A percentile compares a stretch with the other conserved stretches of the same genome.
Conservation (phyloP, 2,113 vertebrate genomes). For the Ceyx margarethae region DNA sequence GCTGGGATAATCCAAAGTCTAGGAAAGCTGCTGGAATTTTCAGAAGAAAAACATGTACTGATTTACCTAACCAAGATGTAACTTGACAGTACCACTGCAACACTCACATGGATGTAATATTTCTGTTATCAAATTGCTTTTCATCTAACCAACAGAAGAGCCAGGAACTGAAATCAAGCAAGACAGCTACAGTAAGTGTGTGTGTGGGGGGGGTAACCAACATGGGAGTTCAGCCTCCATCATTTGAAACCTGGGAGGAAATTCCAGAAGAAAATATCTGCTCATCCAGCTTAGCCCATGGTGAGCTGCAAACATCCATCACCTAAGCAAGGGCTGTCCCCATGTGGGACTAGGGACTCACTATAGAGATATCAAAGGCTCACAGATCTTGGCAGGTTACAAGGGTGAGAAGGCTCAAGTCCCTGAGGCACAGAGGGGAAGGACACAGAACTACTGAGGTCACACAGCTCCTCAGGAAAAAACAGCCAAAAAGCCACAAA, state of each 20-base stretch:
- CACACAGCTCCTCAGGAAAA: neutral
- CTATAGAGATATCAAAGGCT: neutral
- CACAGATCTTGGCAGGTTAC: neutral
- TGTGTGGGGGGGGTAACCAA: neutral
- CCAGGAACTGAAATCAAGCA: neutral
- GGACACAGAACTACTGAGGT: neutral
- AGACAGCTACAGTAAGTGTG: neutral
- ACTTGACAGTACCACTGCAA: neutral
- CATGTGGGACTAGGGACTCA: neutral
- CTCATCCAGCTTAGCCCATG: neutral
- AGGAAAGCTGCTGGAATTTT: neutral
- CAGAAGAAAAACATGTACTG: neutral
- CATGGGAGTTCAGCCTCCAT: neutral
- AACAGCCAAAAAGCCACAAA: neutral
- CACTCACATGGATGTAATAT: neutral
- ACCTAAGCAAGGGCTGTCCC: neutral
- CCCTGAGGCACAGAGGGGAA: neutral
- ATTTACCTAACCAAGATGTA: neutral
- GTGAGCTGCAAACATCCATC: accelerated
- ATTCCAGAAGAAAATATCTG: neutral
- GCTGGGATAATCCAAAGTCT: neutral
- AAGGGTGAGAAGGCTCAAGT: neutral
- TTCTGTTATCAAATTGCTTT: neutral
- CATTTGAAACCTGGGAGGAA: neutral
- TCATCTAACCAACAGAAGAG: neutral